Evolutionary conservation across 2,113 vertebrate species (phyloP).

Genomic region (Castor canadensis): DNA sequence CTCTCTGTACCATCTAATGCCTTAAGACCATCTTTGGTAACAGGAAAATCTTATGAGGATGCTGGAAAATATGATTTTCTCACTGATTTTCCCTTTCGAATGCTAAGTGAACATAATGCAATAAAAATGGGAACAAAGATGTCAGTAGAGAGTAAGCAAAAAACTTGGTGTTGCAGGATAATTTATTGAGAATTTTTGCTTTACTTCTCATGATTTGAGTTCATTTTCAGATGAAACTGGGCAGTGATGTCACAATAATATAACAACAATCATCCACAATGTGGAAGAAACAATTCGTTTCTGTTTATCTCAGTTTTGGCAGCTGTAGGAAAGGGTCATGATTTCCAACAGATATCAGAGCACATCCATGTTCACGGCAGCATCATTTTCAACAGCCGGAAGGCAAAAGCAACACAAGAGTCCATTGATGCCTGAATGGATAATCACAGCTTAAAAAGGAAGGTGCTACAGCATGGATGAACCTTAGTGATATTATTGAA

Average conservation of each 20-base stretch:
- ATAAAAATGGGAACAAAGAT: not conserved
- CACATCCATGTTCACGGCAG: not conserved
- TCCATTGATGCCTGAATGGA: not conserved
- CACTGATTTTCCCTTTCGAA: not conserved
- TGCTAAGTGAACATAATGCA: not conserved
- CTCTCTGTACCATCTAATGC: not conserved
- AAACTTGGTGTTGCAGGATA: not conserved
- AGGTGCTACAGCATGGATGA: rapidly evolving
- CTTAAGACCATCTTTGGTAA: not conserved
- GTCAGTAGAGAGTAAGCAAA: not conserved
- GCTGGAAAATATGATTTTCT: not conserved
- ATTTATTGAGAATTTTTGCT: rapidly evolving
- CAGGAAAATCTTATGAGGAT: not conserved
- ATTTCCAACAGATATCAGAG: not conserved
- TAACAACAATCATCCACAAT: not conserved
- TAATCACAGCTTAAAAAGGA: not conserved
- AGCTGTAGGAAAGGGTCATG: not conserved
- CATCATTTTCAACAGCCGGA: not conserved
- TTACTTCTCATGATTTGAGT: not conserved
- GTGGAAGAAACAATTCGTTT: not conserved
- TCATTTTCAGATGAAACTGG: not conserved
- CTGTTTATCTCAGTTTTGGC: not conserved
- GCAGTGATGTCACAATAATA: rapidly evolving
- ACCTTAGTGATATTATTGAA: not conserved
- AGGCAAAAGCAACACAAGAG: not conserved